Evolutionary conservation across 2,797 vertebrate species (phyloP), one percentile per base, ranked within the genome.

Genomic region (Falco novaeseelandiae): DNA sequence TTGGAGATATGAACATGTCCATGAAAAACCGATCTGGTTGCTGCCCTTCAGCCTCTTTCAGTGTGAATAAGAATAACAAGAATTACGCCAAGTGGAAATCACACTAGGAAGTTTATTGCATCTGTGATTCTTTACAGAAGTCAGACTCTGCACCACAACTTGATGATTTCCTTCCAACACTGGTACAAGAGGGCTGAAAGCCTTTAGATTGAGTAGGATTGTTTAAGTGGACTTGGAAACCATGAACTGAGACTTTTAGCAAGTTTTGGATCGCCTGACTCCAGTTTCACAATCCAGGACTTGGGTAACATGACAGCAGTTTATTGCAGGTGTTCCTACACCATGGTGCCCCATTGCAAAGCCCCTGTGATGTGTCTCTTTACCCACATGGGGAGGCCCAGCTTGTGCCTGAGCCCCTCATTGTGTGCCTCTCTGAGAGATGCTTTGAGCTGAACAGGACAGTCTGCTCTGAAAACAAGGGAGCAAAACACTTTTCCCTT

Each of bases 261-360:
- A 25, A 0, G 1, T 49, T 69, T 78, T 59, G 15, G 4, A 19
- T 32, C 51, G n/a, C 26, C 17, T 52, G 6, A 29, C 12, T 77
- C 6, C 10, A 17, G 14, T 46, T 85, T 57, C 34, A 12, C 29
- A 29, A 0, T 34, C 34, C 13, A 55, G 18, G 18, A 59, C 5
- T 21, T 36, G 13, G 13, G 6, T 65, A 34, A 15, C 3, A 19
- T 13, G 12, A n/a, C 20, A 74, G 20, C 7, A 32, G 57, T 25
- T 22, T 42, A 27, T 7, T 10, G 18, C 26, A 49, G 34, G 12
- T 63, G 7, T 66, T 79, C 34, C 25, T 34, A 23, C 14, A 36
- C 21, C 1, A 1, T 27, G 9, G 12, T 10, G 12, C 52, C n/a
- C 18, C 10, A 48, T 4, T 7, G 2, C 18, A 54, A 79, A 40